These are phyloP conservation scores for Poeciliopsis retropinna DNA, from an alignment of 2,113 vertebrate species.

Conservation along the genomic window DNA sequence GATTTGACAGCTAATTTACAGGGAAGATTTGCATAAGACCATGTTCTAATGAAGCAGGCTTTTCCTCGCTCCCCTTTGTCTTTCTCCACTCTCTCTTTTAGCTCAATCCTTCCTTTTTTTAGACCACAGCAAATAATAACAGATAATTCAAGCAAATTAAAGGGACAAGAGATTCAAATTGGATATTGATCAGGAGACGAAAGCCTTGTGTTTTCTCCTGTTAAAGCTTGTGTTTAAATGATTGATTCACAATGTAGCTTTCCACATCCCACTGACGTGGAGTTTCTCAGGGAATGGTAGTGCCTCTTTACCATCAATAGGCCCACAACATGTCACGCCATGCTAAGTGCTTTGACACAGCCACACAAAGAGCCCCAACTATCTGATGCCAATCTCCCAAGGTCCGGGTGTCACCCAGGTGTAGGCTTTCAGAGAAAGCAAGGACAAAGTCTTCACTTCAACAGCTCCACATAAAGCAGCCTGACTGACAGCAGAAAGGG, in stretches of 20 bases:
- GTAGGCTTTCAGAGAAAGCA: slow-evolving; percentile 52
- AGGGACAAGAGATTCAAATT: slow-evolving; percentile 80
- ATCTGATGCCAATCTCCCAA: slow-evolving; percentile 63
- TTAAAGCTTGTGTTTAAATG: slow-evolving; percentile 74
- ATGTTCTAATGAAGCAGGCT: slow-evolving; percentile 71
- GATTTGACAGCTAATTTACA: slow-evolving; percentile 81
- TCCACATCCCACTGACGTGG: slow-evolving; percentile 43
- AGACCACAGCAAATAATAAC: slow-evolving; percentile 59
- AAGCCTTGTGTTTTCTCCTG: slow-evolving; percentile 66
- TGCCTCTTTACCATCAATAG: slow-evolving; percentile 45
- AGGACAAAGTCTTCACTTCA: slow-evolving; percentile 57
- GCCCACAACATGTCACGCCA: slow-evolving; percentile 53
- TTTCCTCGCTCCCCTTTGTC: slow-evolving; percentile 64
- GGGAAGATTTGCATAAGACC: slow-evolving; percentile 78
- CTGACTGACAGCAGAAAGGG: slow-evolving; percentile 60
- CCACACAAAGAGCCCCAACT: slow-evolving; percentile 64
- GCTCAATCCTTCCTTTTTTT: slow-evolving; percentile 37
- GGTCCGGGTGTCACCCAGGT: slow-evolving; percentile 57
- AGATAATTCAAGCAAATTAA: slow-evolving; percentile 78
- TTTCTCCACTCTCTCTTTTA: slow-evolving; percentile 43
- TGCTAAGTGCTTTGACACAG: slow-evolving; percentile 69
- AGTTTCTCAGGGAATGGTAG: slow-evolving; percentile 27
- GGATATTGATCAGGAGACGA: slow-evolving; percentile 79
- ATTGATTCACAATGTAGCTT: slow-evolving; percentile 73
- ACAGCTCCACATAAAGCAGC: slow-evolving; percentile 36